A percentile compares a stretch with the other conserved stretches of the same genome.
Evolutionary conservation across 2,797 vertebrate species (phyloP).

Genomic region (Spheniscus humboldti): DNA sequence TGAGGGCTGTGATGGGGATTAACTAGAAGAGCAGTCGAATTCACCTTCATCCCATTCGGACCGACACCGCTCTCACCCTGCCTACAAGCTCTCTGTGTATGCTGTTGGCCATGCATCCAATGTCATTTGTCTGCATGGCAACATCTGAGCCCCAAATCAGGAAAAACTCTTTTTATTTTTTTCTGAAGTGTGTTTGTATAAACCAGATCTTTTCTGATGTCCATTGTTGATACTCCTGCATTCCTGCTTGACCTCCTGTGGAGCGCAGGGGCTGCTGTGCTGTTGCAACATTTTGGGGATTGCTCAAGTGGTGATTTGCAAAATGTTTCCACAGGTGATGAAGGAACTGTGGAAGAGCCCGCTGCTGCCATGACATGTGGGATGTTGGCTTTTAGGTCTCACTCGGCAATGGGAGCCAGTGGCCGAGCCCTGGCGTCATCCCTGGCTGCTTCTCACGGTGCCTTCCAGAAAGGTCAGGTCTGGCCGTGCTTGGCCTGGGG

Average conservation of each 20-base stretch:
- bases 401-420: neutral
- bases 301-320: neutral
- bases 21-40: neutral
- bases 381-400: neutral
- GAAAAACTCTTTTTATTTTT: neutral
- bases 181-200: neutral
- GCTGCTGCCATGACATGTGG: neutral
- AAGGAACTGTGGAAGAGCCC: neutral
- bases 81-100: neutral
- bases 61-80: neutral
- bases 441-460: rapidly evolving
- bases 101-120: neutral
- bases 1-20: neutral
- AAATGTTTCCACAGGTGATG: neutral
- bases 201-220: neutral
- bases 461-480: neutral
- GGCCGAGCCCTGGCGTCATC: neutral
- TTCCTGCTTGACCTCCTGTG: neutral
- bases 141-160: neutral
- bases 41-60: neutral
- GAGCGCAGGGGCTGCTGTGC: rapidly evolving
- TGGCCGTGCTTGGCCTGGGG: rapidly evolving
- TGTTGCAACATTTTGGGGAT: neutral
- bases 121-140: neutral
- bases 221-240: neutral